phyloP scores from a whole-genome alignment of 2,888 invertebrate species.

The Allolobophora icterica region DNA sequence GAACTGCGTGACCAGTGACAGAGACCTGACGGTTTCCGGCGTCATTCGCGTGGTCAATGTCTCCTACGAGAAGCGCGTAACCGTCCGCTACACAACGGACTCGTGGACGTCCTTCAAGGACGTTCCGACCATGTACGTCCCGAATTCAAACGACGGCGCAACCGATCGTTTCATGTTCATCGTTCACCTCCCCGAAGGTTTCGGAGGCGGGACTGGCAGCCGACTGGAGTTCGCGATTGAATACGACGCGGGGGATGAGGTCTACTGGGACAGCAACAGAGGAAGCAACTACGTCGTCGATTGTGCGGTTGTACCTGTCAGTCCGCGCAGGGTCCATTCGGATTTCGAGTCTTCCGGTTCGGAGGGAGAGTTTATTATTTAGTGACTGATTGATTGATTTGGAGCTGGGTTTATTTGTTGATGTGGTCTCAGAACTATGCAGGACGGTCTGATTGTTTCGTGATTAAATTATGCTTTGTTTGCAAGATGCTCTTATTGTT shows the following conservation, averaged over 20 bases:
- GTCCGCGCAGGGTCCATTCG: not conserved
- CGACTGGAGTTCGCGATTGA: slow-evolving; percentile 23
- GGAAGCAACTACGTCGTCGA: slow-evolving; percentile 3
- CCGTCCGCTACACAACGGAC: slow-evolving; percentile 18
- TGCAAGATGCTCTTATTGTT: not conserved
- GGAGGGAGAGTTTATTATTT: slow-evolving; percentile 18
- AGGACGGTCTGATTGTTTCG: not conserved
- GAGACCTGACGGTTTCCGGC: not conserved
- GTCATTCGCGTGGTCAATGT: slow-evolving; percentile 13
- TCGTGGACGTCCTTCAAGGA: not conserved
- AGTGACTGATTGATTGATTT: not conserved
- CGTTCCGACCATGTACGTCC: not conserved
- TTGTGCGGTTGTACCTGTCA: not conserved
- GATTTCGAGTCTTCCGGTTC: not conserved
- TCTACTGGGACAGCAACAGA: slow-evolving; percentile 25
- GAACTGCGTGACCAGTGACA: slow-evolving; percentile 20
- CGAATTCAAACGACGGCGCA: slow-evolving; percentile 21
- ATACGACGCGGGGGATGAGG: not conserved
- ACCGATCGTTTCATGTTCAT: slow-evolving; percentile 20
- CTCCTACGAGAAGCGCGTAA: not conserved
- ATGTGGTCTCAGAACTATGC: not conserved
- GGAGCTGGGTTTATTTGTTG: not conserved
- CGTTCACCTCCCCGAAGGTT: not conserved
- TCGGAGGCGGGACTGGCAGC: not conserved
- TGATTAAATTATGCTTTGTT: not conserved